These are phyloP conservation scores for Synanceia verrucosa DNA, from an alignment of 2,797 vertebrate species.

Conservation along the genomic window DNA sequence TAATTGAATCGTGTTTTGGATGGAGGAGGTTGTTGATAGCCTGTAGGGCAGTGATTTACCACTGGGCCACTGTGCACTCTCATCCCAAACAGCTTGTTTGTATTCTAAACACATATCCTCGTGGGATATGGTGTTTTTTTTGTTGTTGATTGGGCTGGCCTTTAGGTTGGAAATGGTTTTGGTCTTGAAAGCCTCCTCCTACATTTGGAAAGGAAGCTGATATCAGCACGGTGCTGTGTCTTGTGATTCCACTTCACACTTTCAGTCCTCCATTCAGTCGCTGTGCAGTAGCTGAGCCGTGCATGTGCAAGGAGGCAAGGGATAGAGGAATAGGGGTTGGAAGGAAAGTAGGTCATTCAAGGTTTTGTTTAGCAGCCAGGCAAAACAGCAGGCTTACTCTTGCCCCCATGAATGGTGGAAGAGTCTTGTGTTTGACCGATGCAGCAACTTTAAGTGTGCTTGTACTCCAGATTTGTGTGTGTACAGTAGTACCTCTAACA, in stretches of 20 bases:
- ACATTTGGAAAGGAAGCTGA: constrained; percentile 53
- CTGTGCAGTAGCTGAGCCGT: constrained; percentile 51
- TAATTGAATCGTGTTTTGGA: constrained; percentile 76
- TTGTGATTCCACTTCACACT: constrained; percentile 64
- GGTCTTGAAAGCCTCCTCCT: constrained; percentile 43
- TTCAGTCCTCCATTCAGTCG: constrained; percentile 52
- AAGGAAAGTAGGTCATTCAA: constrained; percentile 80
- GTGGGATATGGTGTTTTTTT: constrained; percentile 56
- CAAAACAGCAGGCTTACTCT: constrained; percentile 67
- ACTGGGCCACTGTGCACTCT: constrained; percentile 52
- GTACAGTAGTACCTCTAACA: constrained; percentile 24
- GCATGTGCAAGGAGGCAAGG: constrained; percentile 52
- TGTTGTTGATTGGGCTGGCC: constrained; percentile 25
- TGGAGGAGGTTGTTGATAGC: constrained; percentile 68
- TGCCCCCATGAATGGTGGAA: constrained; percentile 51
- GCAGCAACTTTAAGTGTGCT: constrained; percentile 26
- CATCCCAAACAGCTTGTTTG: constrained; percentile 67
- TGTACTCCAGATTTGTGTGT: constrained; percentile 43
- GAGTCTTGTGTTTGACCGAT: constrained; percentile 48
- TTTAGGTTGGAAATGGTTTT: constrained; percentile 40
- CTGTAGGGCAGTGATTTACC: constrained; percentile 71
- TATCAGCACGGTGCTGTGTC: constrained; percentile 47
- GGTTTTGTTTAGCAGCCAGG: constrained; percentile 77
- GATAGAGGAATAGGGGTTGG: constrained; percentile 58
- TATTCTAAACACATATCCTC: constrained; percentile 68